Evolutionary conservation across 1,140 invertebrate genomes (phyloP), one percentile per base, ranked within the genome.

Genomic region (Semibalanus balanoides): DNA sequence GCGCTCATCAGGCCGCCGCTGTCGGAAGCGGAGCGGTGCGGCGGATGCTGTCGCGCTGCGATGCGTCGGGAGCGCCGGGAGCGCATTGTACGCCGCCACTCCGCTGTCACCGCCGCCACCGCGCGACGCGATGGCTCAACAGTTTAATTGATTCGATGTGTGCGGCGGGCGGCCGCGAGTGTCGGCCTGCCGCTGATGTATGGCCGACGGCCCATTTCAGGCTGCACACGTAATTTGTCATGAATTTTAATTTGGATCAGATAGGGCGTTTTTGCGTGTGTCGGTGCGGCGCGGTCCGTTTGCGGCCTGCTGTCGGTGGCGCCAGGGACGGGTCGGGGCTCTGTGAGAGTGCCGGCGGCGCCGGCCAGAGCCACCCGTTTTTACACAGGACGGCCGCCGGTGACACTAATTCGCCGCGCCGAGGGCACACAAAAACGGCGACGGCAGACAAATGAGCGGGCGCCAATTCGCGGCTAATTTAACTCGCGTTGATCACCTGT

Each of bases 241-340:
- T 64, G 51, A 64, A 64, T 64, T 64, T 64, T 64, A 64, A 64
- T 64, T 64, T 64, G 51, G 51, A 64, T 64, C 51, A 64, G 51
- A 64, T 64, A 64, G 51, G 51, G 51, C 22, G 51, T 64, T 64
- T 64, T 64, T 64, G 51, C 51, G 51, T 64, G 14, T 40, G 35
- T 40, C 35, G 35, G 35, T 17, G 35, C 5, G 5, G 35, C 17
- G 35, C 35, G 35, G 35, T 40, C 35, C 35, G 17, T 40, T 40
- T 40, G 35, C 35, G 35, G 51, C 51, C 5, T 7, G 51, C 51
- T 14, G 51, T 1, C 51, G 51, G 51, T 25, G 51, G 51, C 51
- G 11, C 51, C 22, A n/a, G 51, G 11, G 51, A 22, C 51, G 51
- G 14, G 14, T 3, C 51, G n/a, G n/a, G n/a, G n/a, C n/a, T n/a